phyloP scores from a whole-genome alignment of 2,113 vertebrate species.

The Dunckerocampus dactyliophorus region DNA sequence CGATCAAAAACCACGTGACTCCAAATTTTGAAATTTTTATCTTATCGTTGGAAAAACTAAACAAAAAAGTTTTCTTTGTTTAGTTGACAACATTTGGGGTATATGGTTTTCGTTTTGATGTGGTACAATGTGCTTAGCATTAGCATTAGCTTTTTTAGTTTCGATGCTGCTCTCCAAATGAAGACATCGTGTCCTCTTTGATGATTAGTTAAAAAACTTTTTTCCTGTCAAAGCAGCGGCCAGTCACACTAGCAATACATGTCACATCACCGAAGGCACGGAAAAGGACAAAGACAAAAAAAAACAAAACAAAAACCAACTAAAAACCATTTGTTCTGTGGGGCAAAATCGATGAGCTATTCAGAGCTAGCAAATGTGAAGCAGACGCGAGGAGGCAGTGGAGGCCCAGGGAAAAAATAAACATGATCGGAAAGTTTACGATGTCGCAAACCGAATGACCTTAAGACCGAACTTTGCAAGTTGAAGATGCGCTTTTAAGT shows the following conservation, averaged over 20 bases:
- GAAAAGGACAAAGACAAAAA: conserved; percentile 1
- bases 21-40: neutral
- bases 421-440: neutral
- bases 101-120: neutral
- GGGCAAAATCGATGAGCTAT: neutral
- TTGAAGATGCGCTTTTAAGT: neutral
- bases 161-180: neutral
- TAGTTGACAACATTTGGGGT: no score
- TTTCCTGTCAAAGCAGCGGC: neutral
- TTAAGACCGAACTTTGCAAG: neutral
- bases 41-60: neutral
- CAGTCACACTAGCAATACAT: conserved; percentile 16
- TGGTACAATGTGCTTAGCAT: no score
- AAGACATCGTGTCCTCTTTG: neutral
- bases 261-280: conserved; percentile 16
- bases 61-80: neutral
- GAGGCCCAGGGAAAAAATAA: neutral
- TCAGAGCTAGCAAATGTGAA: neutral
- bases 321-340: neutral
- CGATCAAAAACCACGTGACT: no score
- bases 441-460: neutral
- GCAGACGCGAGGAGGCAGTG: neutral
- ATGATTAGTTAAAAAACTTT: neutral
- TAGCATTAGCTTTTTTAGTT: no score
- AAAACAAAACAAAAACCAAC: neutral